Percentiles rank a stretch among this genome's conserved stretches.
These are phyloP conservation scores for Imbricaverruca yamaguchii DNA, from an alignment of 2,888 invertebrate species.

Conservation along the genomic window DNA sequence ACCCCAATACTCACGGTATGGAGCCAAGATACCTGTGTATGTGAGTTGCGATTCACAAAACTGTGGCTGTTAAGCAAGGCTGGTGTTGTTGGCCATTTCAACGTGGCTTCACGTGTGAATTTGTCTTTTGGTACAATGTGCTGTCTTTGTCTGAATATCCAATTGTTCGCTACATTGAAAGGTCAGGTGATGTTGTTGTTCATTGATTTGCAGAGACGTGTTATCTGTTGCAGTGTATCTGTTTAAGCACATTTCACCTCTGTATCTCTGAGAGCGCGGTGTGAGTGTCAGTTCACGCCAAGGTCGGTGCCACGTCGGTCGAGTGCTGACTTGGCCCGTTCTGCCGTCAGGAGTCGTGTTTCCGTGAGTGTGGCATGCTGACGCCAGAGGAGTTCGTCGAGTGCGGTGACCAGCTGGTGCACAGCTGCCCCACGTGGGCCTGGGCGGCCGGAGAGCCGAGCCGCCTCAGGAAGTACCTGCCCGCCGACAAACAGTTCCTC, in stretches of 20 bases:
- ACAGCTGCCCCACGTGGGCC: slow-evolving; percentile 99
- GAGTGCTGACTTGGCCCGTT: slow-evolving; percentile 21
- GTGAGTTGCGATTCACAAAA: too few species aligned
- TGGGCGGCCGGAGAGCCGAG: slow-evolving; percentile 91
- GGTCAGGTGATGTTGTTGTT: too few species aligned
- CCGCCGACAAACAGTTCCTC: slow-evolving; percentile 91
- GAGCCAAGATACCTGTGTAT: neutral
- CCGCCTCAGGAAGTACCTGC: slow-evolving; percentile 81
- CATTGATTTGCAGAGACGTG: too few species aligned
- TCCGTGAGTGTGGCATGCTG: slow-evolving; percentile 91
- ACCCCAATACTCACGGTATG: slow-evolving; percentile 73
- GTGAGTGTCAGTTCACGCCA: neutral
- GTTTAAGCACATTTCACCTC: too few species aligned
- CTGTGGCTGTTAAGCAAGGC: neutral
- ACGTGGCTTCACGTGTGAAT: neutral
- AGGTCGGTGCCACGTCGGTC: too few species aligned
- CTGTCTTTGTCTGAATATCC: neutral
- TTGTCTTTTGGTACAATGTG: neutral
- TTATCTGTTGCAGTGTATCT: too few species aligned
- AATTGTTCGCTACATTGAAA: too few species aligned
- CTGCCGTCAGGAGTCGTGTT: slow-evolving; percentile 76
- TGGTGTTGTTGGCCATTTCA: neutral
- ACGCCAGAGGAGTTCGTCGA: slow-evolving; percentile 99
- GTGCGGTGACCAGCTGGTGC: slow-evolving; percentile 96
- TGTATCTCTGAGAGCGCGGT: neutral